These are phyloP conservation scores for Metacarcinus magister DNA, from an alignment of 2,888 invertebrate species.

Conservation along the genomic window DNA sequence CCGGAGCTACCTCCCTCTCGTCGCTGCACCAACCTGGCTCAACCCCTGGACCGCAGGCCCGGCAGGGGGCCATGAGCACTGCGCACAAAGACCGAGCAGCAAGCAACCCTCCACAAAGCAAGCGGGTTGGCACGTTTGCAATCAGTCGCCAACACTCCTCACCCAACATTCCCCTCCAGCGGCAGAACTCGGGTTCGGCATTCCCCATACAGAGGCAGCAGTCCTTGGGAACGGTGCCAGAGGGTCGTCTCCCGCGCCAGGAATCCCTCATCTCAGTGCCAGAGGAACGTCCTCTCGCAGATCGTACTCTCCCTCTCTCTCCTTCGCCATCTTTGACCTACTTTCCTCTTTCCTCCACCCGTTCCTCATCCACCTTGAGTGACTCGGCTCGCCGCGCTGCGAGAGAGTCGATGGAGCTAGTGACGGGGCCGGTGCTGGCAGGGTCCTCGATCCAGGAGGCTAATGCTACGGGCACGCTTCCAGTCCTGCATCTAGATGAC, in stretches of 20 bases:
- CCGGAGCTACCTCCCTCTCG: constrained; percentile 32
- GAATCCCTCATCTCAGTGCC: constrained; percentile 81
- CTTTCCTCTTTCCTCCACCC: constrained; percentile 74
- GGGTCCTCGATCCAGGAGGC: constrained; percentile 80
- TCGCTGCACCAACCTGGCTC: constrained; percentile 75
- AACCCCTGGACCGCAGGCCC: constrained; percentile 78
- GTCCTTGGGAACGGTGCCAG: constrained; percentile 79
- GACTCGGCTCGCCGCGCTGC: constrained; percentile 67
- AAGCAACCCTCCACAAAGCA: constrained; percentile 66
- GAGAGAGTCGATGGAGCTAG: constrained; percentile 79
- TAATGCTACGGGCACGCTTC: constrained; percentile 62
- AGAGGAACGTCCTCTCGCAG: constrained; percentile 80
- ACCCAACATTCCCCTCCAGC: constrained; percentile 81
- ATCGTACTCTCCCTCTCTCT: constrained; percentile 81
- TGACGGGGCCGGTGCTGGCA: constrained; percentile 80
- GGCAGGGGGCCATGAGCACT: constrained; percentile 80
- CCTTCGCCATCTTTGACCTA: constrained; percentile 80
- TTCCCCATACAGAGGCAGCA: constrained; percentile 79
- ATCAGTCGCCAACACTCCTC: constrained; percentile 82
- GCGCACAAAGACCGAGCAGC: constrained; percentile 77
- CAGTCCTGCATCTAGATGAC: constrained; percentile 60
- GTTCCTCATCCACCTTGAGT: constrained; percentile 62
- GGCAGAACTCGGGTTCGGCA: constrained; percentile 70
- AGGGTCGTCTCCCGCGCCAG: constrained; percentile 79
- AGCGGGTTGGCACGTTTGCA: constrained; percentile 77